phyloP scores from a whole-genome alignment of 1,140 invertebrate species.

The Pectinophora gossypiella region DNA sequence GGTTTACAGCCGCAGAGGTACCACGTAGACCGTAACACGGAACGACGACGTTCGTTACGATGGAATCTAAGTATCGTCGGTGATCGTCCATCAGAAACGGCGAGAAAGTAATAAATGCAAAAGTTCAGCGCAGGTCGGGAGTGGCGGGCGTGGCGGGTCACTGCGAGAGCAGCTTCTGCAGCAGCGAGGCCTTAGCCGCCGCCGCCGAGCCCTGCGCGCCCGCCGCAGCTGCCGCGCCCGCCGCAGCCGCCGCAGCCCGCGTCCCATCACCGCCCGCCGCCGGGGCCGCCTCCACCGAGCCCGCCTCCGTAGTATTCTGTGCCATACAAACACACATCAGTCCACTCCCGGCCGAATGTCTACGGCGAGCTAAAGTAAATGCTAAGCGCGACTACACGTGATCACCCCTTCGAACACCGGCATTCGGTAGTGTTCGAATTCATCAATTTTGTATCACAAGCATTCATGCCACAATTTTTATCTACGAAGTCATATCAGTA shows the following conservation, averaged over 20 bases:
- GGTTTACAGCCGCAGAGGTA: conserved; percentile 60
- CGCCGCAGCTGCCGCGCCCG: conserved; percentile 7
- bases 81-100: conserved; percentile 20
- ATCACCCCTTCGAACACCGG: not conserved
- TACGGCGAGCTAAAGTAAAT: too few relatives aligned
- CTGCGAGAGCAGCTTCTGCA: conserved; percentile 87
- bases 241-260: conserved; percentile 23
- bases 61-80: conserved; percentile 22
- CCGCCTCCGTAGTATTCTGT: conserved; percentile 87
- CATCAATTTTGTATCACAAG: not conserved
- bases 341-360: not conserved
- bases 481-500: not conserved
- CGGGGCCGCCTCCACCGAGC: conserved; percentile 41
- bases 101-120: conserved; percentile 47
- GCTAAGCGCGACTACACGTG: not conserved
- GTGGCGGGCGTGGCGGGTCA: conserved; percentile 63
- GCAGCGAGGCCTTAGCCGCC: conserved; percentile 81
- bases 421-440: not conserved
- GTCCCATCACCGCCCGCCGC: conserved; percentile 42
- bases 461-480: not conserved
- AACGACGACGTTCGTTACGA: conserved; percentile 32
- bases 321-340: conserved; percentile 21
- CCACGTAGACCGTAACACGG: conserved; percentile 50
- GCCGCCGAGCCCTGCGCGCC: conserved; percentile 15
- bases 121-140: conserved; percentile 18